Base-by-base conservation (phyloP, 1,140 invertebrate genomes). In the Battus philenor region DNA sequence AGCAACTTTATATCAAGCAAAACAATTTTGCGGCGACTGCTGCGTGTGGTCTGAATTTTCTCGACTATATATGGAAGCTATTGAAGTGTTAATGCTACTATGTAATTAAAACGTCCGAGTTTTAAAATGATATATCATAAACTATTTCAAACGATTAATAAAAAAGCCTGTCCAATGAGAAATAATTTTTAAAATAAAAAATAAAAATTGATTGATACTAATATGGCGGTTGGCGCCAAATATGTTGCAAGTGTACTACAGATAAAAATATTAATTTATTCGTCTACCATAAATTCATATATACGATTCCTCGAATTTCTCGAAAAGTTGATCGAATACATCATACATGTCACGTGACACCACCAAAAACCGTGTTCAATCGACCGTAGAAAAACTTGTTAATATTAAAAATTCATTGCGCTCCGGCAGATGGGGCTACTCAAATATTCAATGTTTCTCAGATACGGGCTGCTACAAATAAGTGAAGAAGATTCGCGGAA, bases 381-480 rank as follows among this genome's bases (percentile, higher is more conserved):
- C 22, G 13, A 10, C 8, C 9, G 10, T 11, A 26, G 36, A 16
- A 41, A 33, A 46, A 34, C 30, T 46, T 16, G 30, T 12, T 44
- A 44, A 5, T 22, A 15, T n/a, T 45, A 33, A 32, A 47, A 18
- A 52, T 41, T 47, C 39, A 44, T 9, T 33, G 15, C 26, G 31
- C 34, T 1, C n/a, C 12, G 27, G 29, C 11, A 30, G 12, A 39
- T 32, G 43, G 27, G 26, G 56, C 52, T 54, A 13, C 47, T 60
- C 48, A 63, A 64, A 64, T 67, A 62, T 67, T 60, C 54, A 67
- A 46, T 55, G 47, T 54, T 66, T 62, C 63, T 63, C 45, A 67
- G 63, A 67, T 45, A 18, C 38, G 17, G 32, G 10, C 51, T 51
- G 53, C 52, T 56, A 59, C 47, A 66, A 50, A 58, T 58, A 58